Base-by-base conservation (phyloP, 1,140 invertebrate species). In the Cotesia glomerata region DNA sequence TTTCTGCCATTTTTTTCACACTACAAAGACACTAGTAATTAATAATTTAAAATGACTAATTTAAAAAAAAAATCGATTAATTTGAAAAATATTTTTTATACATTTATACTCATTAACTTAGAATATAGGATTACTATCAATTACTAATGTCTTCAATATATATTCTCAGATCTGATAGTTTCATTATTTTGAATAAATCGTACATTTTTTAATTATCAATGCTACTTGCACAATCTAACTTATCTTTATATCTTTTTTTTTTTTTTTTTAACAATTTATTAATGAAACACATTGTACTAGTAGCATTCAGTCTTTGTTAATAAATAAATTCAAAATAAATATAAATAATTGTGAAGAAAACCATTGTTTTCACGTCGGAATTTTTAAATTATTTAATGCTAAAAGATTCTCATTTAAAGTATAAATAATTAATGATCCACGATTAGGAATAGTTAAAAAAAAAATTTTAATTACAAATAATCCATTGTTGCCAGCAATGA, bases 241-340 rank as follows among this genome's bases (percentile, higher is more conserved):
- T 54, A 65, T 65, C 18, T 39, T 34, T 35, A 35, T 18, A 54
- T 35, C 26, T 32, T 52, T 18, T 71, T 11, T 11, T 58, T 35
- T 26, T 32, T 52, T 18, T 71, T 11, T 11, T 65, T 39, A 72
- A 72, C 34, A 7, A 71, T 71, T 71, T 51, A 45, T 45, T 45
- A 61, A 36, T 69, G 59, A 73, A 66, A 73, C 34, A 56, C 35
- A 75, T 76, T 82, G 80, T 81, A 82, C 78, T 82, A 64, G 79
- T 77, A 76, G 75, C 79, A 80, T 84, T 86, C 84, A 86, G 85
- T 86, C 85, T 86, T 86, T 76, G 77, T 78, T 75, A 76, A 77
- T 81, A 80, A 81, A 82, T 78, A 80, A 84, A 77, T 65, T 65
- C 54, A 68, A 75, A 16, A 69, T 73, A 62, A 45, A 45, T 34